Evolutionary conservation across 2,888 invertebrate genomes (phyloP), one percentile per base, ranked within the genome.

Genomic region (Chirona hameri): DNA sequence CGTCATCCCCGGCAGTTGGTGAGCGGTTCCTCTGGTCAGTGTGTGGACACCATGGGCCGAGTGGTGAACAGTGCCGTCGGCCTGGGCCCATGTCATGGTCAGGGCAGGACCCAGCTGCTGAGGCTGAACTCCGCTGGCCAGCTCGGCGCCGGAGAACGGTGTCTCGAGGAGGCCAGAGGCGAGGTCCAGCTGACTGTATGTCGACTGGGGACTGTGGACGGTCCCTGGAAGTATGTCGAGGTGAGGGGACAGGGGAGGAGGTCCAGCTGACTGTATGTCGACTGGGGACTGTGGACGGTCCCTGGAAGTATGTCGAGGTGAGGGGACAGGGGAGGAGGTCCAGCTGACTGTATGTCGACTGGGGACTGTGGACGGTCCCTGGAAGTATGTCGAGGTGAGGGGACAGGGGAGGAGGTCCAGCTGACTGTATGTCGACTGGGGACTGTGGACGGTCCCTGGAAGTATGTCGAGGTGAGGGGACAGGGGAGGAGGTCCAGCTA

Each of bases 41-140:
- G 99, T 87, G 90, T 98, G 86, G 99, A 99, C 87, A 97, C 97
- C 0, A 92, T 97, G 92, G 98, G 98, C 0, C 94, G 95, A 87
- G 92, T 93, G 5, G 97, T 98, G 7, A 98, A 98, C 81, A 94
- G 92, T 85, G 92, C 95, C 84, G 94, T 99, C 90, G 96, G 97
- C 84, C 92, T 96, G 24, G 94, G 95, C 27, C 91, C 93, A 82
- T 99, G 99, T 87, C 99, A 99, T 89, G 97, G 98, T 46, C 93
- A 93, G 86, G 98, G 99, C 84, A 97, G 95, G 87, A 98, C 98
- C 90, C 93, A 98, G 91, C 88, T 98, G 86, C 93, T 97, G 87
- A 91, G 99, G 55, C 90, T 99, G 83, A 99, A 99, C 90, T 93
- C 93, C 29, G 94, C 95, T 85, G 99, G 99, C 0, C 99, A 99